phyloP scores from a whole-genome alignment of 2,888 invertebrate species.

The Melanostoma mellinum region DNA sequence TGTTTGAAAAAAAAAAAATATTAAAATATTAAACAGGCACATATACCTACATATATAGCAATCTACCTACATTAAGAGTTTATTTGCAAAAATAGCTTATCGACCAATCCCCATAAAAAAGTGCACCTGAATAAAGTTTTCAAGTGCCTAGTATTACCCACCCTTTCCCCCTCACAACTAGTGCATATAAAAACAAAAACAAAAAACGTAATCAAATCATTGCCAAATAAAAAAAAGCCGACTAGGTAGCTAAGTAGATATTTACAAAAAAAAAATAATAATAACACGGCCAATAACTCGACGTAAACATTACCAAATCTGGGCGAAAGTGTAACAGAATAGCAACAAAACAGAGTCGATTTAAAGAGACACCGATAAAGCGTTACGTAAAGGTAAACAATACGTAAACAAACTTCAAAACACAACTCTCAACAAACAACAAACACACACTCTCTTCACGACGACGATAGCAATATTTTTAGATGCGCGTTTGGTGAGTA shows the following conservation, averaged over 20 bases:
- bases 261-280: slow-evolving; percentile 61
- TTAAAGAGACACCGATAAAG: slow-evolving; percentile 64
- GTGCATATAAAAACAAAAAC: slow-evolving; percentile 20
- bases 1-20: no score
- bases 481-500: slow-evolving; percentile 48
- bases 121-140: background rate
- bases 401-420: slow-evolving; percentile 69
- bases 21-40: no score
- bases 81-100: no score
- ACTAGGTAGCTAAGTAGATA: slow-evolving; percentile 84
- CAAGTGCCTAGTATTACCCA: background rate
- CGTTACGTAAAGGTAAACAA: slow-evolving; percentile 73
- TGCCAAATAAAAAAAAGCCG: slow-evolving; percentile 48
- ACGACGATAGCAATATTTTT: slow-evolving; percentile 44
- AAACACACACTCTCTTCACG: slow-evolving; percentile 1
- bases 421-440: slow-evolving; percentile 19
- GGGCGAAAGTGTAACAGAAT: slow-evolving; percentile 70
- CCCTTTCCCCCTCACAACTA: slow-evolving; percentile 18
- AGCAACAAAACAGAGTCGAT: slow-evolving; percentile 60
- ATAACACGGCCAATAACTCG: slow-evolving; percentile 62
- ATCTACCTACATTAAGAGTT: no score
- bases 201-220: slow-evolving; percentile 36
- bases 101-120: no score
- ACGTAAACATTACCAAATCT: slow-evolving; percentile 73
- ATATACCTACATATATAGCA: no score